Evolutionary conservation across 2,113 vertebrate species (phyloP), one percentile per base, ranked within the genome.

Genomic region (Arothron firmamentum): DNA sequence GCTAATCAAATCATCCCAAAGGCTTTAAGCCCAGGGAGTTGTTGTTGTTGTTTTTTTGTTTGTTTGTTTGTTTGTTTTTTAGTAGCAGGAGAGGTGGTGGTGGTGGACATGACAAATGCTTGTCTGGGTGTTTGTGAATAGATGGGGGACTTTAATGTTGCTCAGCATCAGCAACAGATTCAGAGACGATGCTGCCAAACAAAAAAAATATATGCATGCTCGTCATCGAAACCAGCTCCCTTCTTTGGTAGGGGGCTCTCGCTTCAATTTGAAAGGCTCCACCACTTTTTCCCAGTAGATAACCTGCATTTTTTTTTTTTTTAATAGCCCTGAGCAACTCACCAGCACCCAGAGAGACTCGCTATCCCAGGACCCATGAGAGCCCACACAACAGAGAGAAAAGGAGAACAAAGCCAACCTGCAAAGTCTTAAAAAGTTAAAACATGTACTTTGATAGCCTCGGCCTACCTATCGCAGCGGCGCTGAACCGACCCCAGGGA

Each of bases 1-100:
- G 92, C 90, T 93, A 92, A 92, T 91, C 87, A 90, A 91, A 93
- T 93, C 91, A 90, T 92, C 92, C 91, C 88, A 80, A 84, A 92
- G 88, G 90, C 87, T 48, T 52, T 78, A 77, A 88, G 79, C 83
- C 77, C 61, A 45, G 63, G 76, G 2, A 68, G 82, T 2, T 38
- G 25, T 28, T 28, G 6, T 11, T 2, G 2, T 38, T 38, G 2
- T 38, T 85, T 56, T 60, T 74, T 41, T 45, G n/a, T n/a, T n/a
- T n/a, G n/a, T n/a, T n/a, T n/a, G n/a, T n/a, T n/a, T n/a, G n/a
- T n/a, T n/a, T n/a, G n/a, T n/a, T 52, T 67, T 59, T 67, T 72
- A 2, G 2, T 3, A 23, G 21, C 3, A 23, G 21, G 21, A 53
- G 51, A 56, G 59, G 70, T 61, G 50, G 57, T 53, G 50, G 57